Evolutionary conservation across 2,113 vertebrate genomes (phyloP).

Genomic region (Myiagra hebetior): DNA sequence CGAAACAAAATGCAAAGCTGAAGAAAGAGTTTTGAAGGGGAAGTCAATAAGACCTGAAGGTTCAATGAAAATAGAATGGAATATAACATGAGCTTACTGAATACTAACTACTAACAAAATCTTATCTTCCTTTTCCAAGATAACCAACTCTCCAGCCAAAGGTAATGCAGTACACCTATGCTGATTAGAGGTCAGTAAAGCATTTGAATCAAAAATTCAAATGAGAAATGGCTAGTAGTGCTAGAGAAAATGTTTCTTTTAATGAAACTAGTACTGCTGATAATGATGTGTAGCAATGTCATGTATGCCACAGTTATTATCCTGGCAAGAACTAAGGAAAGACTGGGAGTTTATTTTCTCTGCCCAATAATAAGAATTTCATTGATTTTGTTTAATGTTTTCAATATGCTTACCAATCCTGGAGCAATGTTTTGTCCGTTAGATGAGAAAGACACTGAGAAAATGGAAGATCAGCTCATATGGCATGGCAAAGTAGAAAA

Average conservation of each 20-base stretch:
- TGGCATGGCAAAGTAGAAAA: not conserved
- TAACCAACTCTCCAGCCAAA: not conserved
- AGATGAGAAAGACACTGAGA: not conserved
- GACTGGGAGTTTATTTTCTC: not conserved
- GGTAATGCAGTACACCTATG: not conserved
- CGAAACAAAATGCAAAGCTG: not conserved
- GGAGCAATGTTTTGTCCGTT: not conserved
- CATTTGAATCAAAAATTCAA: not conserved
- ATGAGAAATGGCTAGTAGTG: not conserved
- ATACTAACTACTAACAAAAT: not conserved
- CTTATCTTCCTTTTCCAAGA: not conserved
- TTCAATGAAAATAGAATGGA: not conserved
- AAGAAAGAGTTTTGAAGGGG: not conserved
- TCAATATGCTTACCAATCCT: not conserved
- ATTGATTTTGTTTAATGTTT: not conserved
- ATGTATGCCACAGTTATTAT: not conserved
- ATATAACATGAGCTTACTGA: not conserved
- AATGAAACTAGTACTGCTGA: not conserved
- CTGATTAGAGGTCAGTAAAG: not conserved
- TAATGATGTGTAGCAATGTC: not conserved
- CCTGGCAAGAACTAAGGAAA: not conserved
- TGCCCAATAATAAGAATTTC: not conserved
- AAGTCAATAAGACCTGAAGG: not conserved
- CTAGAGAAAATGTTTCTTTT: not conserved
- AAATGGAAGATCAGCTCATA: not conserved